Percentiles rank a stretch among this genome's conserved stretches.
Conservation (phyloP, 2,113 vertebrate species). For the Daphoenositta chrysoptera region DNA sequence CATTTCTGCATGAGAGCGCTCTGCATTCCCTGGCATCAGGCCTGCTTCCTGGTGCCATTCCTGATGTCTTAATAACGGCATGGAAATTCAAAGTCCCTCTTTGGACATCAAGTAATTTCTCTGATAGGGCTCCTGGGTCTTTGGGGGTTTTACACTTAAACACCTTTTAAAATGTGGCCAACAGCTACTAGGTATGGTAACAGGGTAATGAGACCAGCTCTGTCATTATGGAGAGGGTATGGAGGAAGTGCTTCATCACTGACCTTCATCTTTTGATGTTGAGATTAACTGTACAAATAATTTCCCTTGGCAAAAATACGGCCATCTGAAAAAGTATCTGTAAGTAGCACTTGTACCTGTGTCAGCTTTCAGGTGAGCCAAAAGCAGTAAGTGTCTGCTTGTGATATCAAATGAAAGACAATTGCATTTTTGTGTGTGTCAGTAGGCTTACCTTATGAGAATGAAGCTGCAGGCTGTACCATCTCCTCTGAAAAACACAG, state of each 20-base stretch:
- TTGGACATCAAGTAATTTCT: not conserved
- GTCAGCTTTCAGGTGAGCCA: not conserved
- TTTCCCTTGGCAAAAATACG: not conserved
- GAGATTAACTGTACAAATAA: not conserved
- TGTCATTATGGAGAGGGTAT: not conserved
- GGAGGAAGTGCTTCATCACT: not conserved
- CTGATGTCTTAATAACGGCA: not conserved
- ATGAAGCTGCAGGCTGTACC: not conserved
- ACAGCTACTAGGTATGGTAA: not conserved
- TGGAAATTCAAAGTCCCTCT: not conserved
- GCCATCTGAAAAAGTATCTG: not conserved
- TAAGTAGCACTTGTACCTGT: not conserved
- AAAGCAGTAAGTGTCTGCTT: not conserved
- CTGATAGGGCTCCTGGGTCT: not conserved
- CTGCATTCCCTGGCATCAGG: not conserved
- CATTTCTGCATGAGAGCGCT: rapidly evolving
- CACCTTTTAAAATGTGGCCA: not conserved
- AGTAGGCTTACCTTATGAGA: not conserved
- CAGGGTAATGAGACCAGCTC: not conserved
- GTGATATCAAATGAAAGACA: not conserved
- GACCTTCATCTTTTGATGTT: not conserved
- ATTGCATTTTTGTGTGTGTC: not conserved
- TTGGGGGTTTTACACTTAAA: not conserved
- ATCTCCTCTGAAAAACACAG: not conserved
- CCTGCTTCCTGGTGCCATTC: not conserved